Evolutionary conservation across 2,797 vertebrate species (phyloP), one percentile per base, ranked within the genome.

Genomic region (Anabas testudineus): DNA sequence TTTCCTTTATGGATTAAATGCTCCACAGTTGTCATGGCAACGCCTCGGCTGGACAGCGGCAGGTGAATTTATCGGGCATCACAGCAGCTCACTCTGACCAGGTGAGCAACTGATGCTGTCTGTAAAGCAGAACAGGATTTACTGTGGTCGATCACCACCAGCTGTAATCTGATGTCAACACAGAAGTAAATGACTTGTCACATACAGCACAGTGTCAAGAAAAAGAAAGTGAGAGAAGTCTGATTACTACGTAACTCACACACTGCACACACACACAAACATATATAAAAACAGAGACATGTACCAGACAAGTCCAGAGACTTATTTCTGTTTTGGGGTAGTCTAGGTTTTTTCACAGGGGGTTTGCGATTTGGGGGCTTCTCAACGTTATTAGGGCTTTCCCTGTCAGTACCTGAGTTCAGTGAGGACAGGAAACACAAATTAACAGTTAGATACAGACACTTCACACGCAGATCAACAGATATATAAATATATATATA

Each of bases 261-360:
- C 21, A 1, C 22, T 22, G 10, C 21, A 43, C 52, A 67, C 64
- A 56, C 68, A 57, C 15, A 88, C 19, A 80, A 6, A 81, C 47
- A 84, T 2, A 74, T 42, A 83, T 74, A 87, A 62, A 82, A 86
- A 89, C 74, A 89, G 56, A 85, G 80, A 91, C 87, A 71, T 83
- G 85, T 93, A 93, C 92, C 93, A 92, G 92, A 91, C 88, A 90
- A 64, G 63, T 94, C 93, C 92, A 93, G 82, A 16, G 93, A 93
- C 81, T 93, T 93, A 91, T 93, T 93, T 92, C 92, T 91, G 92
- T 92, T 93, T 89, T 93, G 92, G 83, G 92, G 91, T 66, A 93
- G 90, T 92, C 92, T 93, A 92, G 92, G 93, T 89, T 93, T 94
- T 92, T 94, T 93, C 91, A 92, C 87, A 0, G 93, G 93, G 88